These are phyloP conservation scores for Zootoca vivipara DNA, from an alignment of 2,113 vertebrate genomes.

Conservation along the genomic window DNA sequence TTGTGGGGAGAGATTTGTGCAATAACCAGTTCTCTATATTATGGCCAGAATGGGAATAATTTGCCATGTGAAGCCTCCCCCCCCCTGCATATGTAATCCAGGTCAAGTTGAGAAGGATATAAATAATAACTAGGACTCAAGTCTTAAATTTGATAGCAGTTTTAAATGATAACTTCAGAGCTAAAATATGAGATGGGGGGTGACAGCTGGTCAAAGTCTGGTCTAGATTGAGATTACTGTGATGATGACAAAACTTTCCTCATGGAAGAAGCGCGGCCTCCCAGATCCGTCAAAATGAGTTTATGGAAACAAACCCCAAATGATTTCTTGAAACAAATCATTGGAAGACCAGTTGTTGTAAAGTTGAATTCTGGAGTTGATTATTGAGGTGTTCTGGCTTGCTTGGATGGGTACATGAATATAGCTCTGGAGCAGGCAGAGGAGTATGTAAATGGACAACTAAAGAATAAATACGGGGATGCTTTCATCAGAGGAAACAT, in stretches of 20 bases:
- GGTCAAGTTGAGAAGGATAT: not conserved
- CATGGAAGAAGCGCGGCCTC: too few species aligned
- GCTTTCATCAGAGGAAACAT: conserved; percentile 98
- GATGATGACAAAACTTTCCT: not conserved
- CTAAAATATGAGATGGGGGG: not conserved
- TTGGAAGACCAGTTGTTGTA: conserved; percentile 97
- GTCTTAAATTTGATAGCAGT: not conserved
- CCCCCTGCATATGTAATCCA: not conserved
- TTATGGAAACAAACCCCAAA: conserved; percentile 97
- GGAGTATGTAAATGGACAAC: conserved; percentile 97
- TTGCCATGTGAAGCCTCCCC: not conserved
- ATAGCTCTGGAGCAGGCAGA: conserved; percentile 98
- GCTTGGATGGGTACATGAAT: conserved; percentile 99
- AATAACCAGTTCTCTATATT: too few species aligned
- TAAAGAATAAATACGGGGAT: conserved; percentile 99
- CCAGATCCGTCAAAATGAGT: conserved; percentile 84
- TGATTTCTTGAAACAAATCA: conserved; percentile 98
- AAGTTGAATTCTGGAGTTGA: conserved; percentile 84
- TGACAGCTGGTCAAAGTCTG: not conserved
- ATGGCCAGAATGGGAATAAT: not conserved
- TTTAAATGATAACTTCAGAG: not conserved
- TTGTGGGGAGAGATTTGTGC: not conserved
- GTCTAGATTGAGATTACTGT: not conserved
- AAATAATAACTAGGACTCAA: not conserved
- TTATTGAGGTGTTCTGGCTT: conserved; percentile 91